Percentiles rank a stretch among this genome's conserved stretches.
phyloP scores from a whole-genome alignment of 2,113 vertebrate species.

The Scalopus aquaticus region DNA sequence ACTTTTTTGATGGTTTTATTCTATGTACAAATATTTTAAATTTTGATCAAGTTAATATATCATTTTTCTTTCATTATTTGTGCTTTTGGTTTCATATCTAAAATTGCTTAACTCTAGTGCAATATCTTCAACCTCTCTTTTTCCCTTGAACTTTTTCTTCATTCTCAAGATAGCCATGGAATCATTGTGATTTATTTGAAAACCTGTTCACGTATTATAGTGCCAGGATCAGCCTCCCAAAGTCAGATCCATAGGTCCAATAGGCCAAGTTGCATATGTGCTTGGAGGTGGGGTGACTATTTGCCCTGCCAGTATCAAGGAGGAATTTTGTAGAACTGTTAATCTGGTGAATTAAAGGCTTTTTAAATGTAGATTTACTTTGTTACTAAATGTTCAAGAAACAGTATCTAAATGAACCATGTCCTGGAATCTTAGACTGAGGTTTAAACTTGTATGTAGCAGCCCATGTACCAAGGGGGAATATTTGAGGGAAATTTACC shows the following conservation, averaged over 20 bases:
- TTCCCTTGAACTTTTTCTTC: background rate
- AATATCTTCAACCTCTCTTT: constrained; percentile 8
- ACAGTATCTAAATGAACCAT: constrained; percentile 12
- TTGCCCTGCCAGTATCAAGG: background rate
- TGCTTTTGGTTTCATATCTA: constrained; percentile 16
- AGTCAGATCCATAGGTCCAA: background rate
- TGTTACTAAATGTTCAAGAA: constrained; percentile 35
- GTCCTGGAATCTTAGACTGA: background rate
- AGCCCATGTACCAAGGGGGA: background rate
- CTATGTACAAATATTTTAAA: background rate
- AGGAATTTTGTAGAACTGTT: constrained; percentile 29
- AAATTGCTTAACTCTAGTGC: background rate
- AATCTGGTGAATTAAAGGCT: constrained; percentile 2
- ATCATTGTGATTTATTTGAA: background rate
- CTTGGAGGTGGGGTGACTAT: background rate
- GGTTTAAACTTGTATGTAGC: background rate
- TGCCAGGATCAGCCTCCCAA: background rate
- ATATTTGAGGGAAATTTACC: background rate
- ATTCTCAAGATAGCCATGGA: background rate
- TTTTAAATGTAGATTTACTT: constrained; percentile 33
- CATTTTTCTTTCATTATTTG: background rate
- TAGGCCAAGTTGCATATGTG: background rate
- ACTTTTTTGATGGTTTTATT: background rate
- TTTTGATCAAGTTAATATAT: background rate
- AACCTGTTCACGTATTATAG: background rate